These are phyloP conservation scores for Ennomos fuscantarius DNA, from an alignment of 2,888 invertebrate genomes.

Conservation along the genomic window DNA sequence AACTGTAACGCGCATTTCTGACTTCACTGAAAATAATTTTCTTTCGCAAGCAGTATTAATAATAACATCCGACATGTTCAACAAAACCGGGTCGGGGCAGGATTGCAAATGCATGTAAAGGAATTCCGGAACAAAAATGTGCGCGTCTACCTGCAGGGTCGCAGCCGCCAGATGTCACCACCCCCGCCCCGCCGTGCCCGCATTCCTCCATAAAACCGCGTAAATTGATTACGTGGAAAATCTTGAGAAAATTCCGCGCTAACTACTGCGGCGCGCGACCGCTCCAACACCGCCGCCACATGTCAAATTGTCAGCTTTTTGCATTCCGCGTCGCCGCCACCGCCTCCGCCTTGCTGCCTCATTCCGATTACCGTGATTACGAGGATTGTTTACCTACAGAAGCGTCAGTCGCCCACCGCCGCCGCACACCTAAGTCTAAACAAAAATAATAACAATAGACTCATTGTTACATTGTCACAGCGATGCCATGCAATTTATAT, in stretches of 20 bases:
- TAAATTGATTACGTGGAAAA: slow-evolving; percentile 82
- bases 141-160: slow-evolving; percentile 68
- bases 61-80: slow-evolving; percentile 23
- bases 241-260: slow-evolving; percentile 74
- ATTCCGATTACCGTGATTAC: slow-evolving; percentile 60
- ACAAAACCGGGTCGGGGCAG: slow-evolving; percentile 53
- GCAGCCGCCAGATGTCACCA: slow-evolving; percentile 61
- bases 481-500: slow-evolving; percentile 24
- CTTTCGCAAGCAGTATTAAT: slow-evolving; percentile 38
- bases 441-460: slow-evolving; percentile 38
- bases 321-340: slow-evolving; percentile 63
- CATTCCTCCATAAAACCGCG: slow-evolving; percentile 66
- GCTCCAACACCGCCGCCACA: slow-evolving; percentile 55
- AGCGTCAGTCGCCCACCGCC: slow-evolving; percentile 33
- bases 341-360: slow-evolving; percentile 51
- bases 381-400: slow-evolving; percentile 60
- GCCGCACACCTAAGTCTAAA: slow-evolving; percentile 12
- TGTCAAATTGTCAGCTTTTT: slow-evolving; percentile 64
- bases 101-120: slow-evolving; percentile 81
- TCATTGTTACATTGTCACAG: slow-evolving; percentile 41
- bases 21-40: slow-evolving; percentile 32
- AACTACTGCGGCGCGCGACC: slow-evolving; percentile 64
- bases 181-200: slow-evolving; percentile 44
- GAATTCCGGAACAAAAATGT: slow-evolving; percentile 80
- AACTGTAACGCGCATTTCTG: slow-evolving; percentile 16